phyloP scores from a whole-genome alignment of 2,797 vertebrate genomes.

The Hemitrygon akajei region DNA sequence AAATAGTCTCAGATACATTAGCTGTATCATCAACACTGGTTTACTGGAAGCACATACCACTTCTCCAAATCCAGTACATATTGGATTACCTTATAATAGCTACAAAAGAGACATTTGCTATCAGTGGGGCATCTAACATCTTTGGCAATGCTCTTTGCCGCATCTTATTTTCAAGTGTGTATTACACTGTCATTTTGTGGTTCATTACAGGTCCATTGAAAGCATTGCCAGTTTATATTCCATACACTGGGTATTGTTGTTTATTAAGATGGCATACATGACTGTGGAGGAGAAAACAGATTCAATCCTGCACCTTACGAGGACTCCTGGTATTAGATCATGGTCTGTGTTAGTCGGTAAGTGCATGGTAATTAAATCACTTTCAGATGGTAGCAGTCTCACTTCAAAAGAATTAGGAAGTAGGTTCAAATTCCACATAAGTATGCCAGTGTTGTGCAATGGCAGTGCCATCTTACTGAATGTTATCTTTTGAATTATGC shows the following conservation, averaged over 20 bases:
- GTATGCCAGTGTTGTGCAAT: too few relatives aligned
- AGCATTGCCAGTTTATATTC: background rate
- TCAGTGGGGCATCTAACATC: too few relatives aligned
- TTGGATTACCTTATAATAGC: background rate
- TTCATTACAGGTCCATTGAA: constrained; percentile 2
- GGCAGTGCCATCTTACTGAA: background rate
- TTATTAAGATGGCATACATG: constrained; percentile 71
- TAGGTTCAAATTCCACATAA: background rate
- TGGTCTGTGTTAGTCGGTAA: constrained; percentile 91
- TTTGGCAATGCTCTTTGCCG: background rate
- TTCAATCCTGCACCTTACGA: constrained; percentile 74
- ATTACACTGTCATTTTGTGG: background rate
- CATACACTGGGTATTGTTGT: background rate
- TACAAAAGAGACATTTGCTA: background rate
- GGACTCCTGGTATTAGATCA: constrained; percentile 82
- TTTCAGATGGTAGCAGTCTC: background rate
- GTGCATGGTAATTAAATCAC: constrained; percentile 41
- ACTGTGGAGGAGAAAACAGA: constrained; percentile 65
- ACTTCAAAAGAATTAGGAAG: background rate
- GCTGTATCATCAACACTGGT: background rate
- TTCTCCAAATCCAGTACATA: background rate
- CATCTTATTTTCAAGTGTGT: background rate
- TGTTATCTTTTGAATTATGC: background rate
- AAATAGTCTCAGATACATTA: background rate
- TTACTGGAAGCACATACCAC: background rate